These are phyloP conservation scores for Chinchilla lanigera DNA, from an alignment of 2,113 vertebrate species.

Conservation along the genomic window DNA sequence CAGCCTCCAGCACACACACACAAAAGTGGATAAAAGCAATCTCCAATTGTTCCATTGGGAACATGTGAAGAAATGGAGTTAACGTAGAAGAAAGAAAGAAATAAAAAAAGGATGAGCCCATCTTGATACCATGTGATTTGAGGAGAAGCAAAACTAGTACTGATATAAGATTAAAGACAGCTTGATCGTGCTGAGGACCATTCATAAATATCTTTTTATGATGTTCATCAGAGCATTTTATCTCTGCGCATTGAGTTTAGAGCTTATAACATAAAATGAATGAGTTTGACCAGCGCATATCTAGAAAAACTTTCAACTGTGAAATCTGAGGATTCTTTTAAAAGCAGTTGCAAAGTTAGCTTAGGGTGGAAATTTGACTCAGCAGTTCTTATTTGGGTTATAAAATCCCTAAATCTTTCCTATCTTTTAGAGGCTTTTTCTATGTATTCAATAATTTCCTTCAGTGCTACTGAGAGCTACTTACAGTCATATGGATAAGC, in stretches of 20 bases:
- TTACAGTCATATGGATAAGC: background rate
- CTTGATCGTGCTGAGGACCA: background rate
- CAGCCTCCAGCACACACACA: no score
- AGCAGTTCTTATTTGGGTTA: background rate
- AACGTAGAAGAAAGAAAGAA: conserved; percentile 64
- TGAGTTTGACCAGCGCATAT: background rate
- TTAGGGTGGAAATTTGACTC: background rate
- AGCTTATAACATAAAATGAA: background rate
- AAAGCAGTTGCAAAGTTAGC: background rate
- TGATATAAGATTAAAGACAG: background rate
- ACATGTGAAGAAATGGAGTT: conserved; percentile 61
- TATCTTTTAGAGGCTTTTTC: conserved; percentile 41
- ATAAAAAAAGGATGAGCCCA: background rate
- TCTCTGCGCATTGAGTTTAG: background rate
- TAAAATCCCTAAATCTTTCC: conserved; percentile 50
- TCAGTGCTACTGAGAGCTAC: conserved; percentile 2
- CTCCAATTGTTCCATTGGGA: conserved; percentile 59
- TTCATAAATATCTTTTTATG: background rate
- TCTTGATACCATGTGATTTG: conserved; percentile 62
- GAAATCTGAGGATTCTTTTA: background rate
- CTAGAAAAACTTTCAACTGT: background rate
- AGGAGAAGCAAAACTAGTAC: background rate
- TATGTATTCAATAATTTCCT: conserved; percentile 54
- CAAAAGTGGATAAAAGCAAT: background rate
- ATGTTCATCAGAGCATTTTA: background rate